Evolutionary conservation across 2,113 vertebrate species (phyloP).

Genomic region (Muscicapa adusta): DNA sequence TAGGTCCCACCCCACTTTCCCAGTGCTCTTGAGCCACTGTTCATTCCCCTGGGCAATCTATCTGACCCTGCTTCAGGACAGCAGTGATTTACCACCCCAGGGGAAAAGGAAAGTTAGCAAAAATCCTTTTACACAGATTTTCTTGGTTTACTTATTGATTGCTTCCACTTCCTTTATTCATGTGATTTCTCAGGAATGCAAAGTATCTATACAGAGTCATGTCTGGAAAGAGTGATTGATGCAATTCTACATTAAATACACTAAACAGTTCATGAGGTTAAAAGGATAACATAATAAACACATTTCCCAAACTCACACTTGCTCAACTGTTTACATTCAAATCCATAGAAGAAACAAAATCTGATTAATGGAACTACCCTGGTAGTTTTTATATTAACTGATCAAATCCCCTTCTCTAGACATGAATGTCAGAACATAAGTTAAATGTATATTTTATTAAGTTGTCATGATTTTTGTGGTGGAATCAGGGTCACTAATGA

Average conservation of each 20-base stretch:
- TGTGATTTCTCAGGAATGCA: not conserved
- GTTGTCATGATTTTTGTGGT: not conserved
- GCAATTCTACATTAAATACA: slow-evolving; percentile 14
- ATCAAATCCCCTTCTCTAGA: slow-evolving; percentile 24
- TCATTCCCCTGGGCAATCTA: not conserved
- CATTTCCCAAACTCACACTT: slow-evolving; percentile 35
- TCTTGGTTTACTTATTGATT: not conserved
- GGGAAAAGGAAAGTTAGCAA: not conserved
- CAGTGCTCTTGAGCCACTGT: not conserved
- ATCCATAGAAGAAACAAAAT: slow-evolving; percentile 29
- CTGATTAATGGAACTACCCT: slow-evolving; percentile 54
- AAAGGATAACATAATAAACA: slow-evolving; percentile 60
- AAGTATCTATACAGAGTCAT: not conserved
- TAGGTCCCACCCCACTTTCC: not conserved
- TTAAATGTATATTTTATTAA: slow-evolving; percentile 47
- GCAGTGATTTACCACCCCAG: not conserved
- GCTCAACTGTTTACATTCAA: slow-evolving; percentile 49
- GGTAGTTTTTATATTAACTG: slow-evolving; percentile 50
- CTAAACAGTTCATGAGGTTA: slow-evolving; percentile 36
- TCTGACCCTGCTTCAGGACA: not conserved
- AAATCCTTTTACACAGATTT: not conserved
- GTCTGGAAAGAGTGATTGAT: slow-evolving; percentile 14
- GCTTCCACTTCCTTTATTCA: not conserved
- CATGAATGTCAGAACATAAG: slow-evolving; percentile 40
- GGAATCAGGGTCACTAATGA: not conserved